Base-by-base conservation (phyloP, 2,888 invertebrate genomes). In the Sphaeridia pumilis region DNA sequence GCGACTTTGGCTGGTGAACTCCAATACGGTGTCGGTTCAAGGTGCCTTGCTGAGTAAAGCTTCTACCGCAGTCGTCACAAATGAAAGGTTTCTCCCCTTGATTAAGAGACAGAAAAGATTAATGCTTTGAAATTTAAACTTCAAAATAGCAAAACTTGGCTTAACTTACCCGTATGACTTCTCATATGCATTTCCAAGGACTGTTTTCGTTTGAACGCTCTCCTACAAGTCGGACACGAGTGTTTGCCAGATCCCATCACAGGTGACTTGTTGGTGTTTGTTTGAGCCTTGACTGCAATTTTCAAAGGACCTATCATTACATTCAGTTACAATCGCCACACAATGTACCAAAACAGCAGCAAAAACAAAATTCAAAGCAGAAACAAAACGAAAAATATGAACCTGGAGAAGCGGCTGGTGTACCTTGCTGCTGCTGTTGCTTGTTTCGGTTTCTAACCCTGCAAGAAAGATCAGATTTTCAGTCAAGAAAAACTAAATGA, bases 121-220 rank as follows among this genome's bases (percentile, higher is more conserved):
- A n/a, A n/a, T n/a, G n/a, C n/a, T n/a, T n/a, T n/a, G n/a, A n/a
- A n/a, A n/a, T n/a, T n/a, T n/a, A n/a, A n/a, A n/a, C n/a, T n/a
- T n/a, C n/a, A n/a, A n/a, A n/a, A n/a, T n/a, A n/a, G n/a, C n/a
- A n/a, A 31, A 31, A 10, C 31, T 7, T 31, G 14, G 31, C 14
- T 31, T 17, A 25, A 34, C 34, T 46, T 53, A 61, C 63, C 63
- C 50, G 63, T 63, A 49, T 63, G 61, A 46, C 59, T 60, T 45
- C 63, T 52, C 63, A 63, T 63, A 35, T 63, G 63, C 58, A 63
- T 63, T 46, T 63, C 63, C 56, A 63, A 55, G 25, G 59, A 59
- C 52, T 63, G 63, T 35, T 63, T 63, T 25, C 51, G 42, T 34
- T 49, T 49, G 22, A 49, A 49, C 22, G 49, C 52, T 24, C 52